These are phyloP conservation scores for Gastrophysa polygoni DNA, from an alignment of 2,888 invertebrate species.

Conservation along the genomic window DNA sequence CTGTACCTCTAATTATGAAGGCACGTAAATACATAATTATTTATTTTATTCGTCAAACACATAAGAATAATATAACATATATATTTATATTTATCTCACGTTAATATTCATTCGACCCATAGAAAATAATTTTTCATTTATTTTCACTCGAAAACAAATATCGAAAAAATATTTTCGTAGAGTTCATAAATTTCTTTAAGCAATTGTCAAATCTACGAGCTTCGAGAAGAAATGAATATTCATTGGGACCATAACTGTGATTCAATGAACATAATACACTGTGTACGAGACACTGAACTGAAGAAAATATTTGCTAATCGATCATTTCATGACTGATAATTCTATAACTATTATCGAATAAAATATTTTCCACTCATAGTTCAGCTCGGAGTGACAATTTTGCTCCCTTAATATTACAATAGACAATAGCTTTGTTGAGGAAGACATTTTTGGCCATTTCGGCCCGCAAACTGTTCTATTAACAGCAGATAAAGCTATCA, in stretches of 20 bases:
- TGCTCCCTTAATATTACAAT: constrained; percentile 51
- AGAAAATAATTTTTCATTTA: constrained; percentile 28
- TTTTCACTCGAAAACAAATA: constrained; percentile 21
- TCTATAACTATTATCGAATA: too few species aligned
- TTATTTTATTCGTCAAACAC: constrained; percentile 41
- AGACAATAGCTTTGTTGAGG: constrained; percentile 54
- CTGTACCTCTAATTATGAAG: not conserved
- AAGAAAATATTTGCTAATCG: too few species aligned
- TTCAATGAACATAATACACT: too few species aligned
- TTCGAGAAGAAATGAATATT: constrained; percentile 27
- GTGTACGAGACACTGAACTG: too few species aligned
- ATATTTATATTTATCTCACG: constrained; percentile 30
- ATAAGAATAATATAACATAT: constrained; percentile 36
- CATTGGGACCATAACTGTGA: too few species aligned
- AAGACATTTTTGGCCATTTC: constrained; percentile 57
- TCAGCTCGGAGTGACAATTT: constrained; percentile 53
- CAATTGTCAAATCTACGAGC: constrained; percentile 59
- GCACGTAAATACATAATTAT: constrained; percentile 27
- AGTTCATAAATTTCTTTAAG: constrained; percentile 46
- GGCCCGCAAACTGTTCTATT: constrained; percentile 55
- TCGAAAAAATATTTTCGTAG: constrained; percentile 27
- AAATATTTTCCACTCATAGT: too few species aligned
- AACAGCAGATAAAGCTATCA: constrained; percentile 52
- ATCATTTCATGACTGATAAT: too few species aligned
- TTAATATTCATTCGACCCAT: constrained; percentile 37